Conservation (phyloP, 2,113 vertebrate genomes). For the Erythrocercus mccallii region DNA sequence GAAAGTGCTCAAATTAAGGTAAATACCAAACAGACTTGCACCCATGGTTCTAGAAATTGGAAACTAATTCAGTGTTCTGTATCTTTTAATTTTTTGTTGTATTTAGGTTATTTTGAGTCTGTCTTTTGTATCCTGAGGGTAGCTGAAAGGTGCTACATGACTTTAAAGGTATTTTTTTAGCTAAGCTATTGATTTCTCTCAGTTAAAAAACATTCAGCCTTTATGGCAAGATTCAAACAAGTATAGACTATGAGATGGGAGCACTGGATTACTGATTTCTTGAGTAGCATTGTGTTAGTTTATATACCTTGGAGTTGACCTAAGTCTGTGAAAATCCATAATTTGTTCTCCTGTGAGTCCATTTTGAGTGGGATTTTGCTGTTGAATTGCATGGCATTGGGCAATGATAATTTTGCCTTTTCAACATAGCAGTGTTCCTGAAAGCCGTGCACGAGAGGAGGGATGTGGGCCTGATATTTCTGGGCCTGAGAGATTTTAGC, state of each 20-base stretch:
- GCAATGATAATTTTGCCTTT: slow-evolving; percentile 8
- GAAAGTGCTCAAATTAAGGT: neutral
- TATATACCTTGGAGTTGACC: neutral
- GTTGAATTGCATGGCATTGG: neutral
- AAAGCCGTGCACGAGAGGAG: neutral
- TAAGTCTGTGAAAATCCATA: neutral
- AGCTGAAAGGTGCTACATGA: neutral
- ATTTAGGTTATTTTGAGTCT: neutral
- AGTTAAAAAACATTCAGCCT: neutral
- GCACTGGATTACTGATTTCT: neutral
- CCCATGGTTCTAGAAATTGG: neutral
- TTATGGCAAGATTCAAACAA: neutral
- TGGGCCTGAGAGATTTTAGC: too few species aligned
- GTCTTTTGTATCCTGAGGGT: neutral
- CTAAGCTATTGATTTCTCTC: neutral
- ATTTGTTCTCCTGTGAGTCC: neutral
- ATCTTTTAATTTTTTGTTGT: neutral
- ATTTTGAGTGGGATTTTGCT: slow-evolving; percentile 14
- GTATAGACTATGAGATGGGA: neutral
- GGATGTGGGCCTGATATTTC: neutral
- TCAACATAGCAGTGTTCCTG: neutral
- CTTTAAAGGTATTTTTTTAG: neutral
- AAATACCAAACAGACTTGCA: neutral
- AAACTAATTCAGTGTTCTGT: neutral
- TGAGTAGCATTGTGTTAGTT: neutral